Conservation (phyloP, 2,797 vertebrate species). For the Neostethus bicornis region DNA sequence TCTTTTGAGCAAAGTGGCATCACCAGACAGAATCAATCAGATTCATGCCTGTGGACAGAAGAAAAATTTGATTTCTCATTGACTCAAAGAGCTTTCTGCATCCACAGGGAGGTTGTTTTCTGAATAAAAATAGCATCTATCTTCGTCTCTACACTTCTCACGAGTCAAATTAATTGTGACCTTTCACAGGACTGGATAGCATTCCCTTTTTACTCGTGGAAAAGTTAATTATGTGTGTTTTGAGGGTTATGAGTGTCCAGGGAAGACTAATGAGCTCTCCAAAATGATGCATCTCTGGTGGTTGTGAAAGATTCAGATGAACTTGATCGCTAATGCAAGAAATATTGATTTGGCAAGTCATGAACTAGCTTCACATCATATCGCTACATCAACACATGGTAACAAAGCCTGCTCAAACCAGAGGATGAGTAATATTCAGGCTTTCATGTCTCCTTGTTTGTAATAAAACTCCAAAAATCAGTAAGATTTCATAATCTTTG, state of each 20-base stretch:
- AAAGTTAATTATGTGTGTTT: conserved; percentile 21
- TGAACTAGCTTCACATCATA: conserved; percentile 26
- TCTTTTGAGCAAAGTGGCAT: conserved; percentile 33
- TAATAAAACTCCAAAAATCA: no score
- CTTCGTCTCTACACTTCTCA: conserved; percentile 38
- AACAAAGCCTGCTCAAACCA: no score
- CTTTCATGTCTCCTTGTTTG: no score
- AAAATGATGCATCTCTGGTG: conserved; percentile 55
- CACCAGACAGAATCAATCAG: conserved; percentile 45
- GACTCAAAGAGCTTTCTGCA: conserved; percentile 41
- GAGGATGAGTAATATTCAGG: no score
- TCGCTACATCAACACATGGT: conserved; percentile 5
- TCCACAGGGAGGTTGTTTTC: conserved; percentile 34
- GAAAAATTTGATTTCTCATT: conserved; percentile 40
- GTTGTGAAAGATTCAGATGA: conserved; percentile 29
- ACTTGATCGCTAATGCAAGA: conserved; percentile 37
- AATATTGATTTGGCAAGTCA: conserved; percentile 57
- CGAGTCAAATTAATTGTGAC: conserved; percentile 63
- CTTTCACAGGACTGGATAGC: conserved; percentile 43
- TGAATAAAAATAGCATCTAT: conserved; percentile 58
- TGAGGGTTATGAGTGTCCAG: conserved; percentile 33
- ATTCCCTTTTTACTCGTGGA: conserved; percentile 15
- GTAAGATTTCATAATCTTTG: no score
- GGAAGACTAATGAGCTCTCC: conserved; percentile 65
- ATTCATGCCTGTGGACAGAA: conserved; percentile 45